A percentile compares a stretch with the other conserved stretches of the same genome.
Conservation (phyloP, 2,888 invertebrate genomes). For the Apodemia zela region DNA sequence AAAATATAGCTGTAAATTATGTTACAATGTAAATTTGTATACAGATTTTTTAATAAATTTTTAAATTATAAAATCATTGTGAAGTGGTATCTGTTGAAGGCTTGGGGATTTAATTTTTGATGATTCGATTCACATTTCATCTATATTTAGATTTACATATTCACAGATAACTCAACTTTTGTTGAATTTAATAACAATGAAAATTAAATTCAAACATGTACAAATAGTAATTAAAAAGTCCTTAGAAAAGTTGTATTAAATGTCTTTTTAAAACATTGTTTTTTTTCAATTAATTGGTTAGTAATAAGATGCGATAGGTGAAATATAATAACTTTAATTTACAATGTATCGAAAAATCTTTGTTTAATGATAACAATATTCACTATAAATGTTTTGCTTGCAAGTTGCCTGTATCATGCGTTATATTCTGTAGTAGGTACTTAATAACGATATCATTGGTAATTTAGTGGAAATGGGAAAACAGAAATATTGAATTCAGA, state of each 20-base stretch:
- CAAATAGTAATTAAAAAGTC: too few relatives aligned
- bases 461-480: neutral
- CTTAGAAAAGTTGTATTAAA: too few relatives aligned
- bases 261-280: too few relatives aligned
- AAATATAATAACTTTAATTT: neutral
- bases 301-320: neutral
- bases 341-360: neutral
- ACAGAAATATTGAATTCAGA: neutral
- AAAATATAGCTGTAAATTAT: conserved; percentile 22
- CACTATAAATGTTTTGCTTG: neutral
- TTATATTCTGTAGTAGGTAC: neutral
- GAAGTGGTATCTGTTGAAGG: conserved; percentile 59
- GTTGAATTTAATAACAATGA: conserved; percentile 18
- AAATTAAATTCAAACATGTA: neutral
- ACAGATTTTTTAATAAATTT: conserved; percentile 63
- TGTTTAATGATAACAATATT: neutral
- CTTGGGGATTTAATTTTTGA: conserved; percentile 54
- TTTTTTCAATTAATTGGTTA: too few relatives aligned
- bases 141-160: conserved; percentile 45
- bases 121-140: conserved; percentile 67
- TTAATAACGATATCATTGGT: neutral
- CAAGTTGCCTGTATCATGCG: neutral
- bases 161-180: conserved; percentile 35
- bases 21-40: conserved; percentile 43
- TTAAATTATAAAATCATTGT: conserved; percentile 38